Evolutionary conservation across 2,113 vertebrate genomes (phyloP), one percentile per base, ranked within the genome.

Genomic region (Vidua macroura): DNA sequence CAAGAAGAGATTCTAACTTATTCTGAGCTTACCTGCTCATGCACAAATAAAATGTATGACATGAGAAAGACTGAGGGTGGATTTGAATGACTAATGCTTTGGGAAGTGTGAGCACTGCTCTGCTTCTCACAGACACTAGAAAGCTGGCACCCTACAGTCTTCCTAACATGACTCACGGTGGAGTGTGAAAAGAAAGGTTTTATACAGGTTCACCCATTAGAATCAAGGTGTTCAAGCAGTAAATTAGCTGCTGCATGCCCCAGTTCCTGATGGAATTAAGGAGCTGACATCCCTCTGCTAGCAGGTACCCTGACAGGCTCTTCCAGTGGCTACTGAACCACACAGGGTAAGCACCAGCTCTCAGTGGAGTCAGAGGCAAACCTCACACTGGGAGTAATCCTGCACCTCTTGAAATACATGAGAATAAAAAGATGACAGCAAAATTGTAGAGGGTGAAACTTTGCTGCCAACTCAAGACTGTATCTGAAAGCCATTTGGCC

Each of bases 11-110:
- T 52, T 85, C 37, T 82, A 43, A 64, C 22, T 90, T 37, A 21
- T 52, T 85, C 70, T 90, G 74, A 90, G 31, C 37, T 88, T 94
- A 95, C 87, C 95, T 95, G 85, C 43, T 90, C 79, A 78, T 67
- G 72, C 72, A 91, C 41, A 85, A 80, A 93, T 62, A 93, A 93
- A 88, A 81, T 2, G 3, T 49, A 53, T 46, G 79, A 73, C 59
- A 80, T 83, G 83, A 94, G 92, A 93, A 78, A 91, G 76, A 33
- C 35, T 62, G 88, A 73, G 88, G 72, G 59, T 77, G 88, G 51
- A 88, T 93, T 95, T 86, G 68, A 88, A 77, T 93, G 63, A 77
- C 51, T 92, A 80, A 94, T 77, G 51, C 35, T 7, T 20, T 39
- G 23, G 78, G 46, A 93, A 76, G 60, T 81, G 83, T 83, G 86